A percentile compares a stretch with the other conserved stretches of the same genome.
These are phyloP conservation scores for Biston betularia DNA, from an alignment of 2,888 invertebrate genomes.

Conservation along the genomic window DNA sequence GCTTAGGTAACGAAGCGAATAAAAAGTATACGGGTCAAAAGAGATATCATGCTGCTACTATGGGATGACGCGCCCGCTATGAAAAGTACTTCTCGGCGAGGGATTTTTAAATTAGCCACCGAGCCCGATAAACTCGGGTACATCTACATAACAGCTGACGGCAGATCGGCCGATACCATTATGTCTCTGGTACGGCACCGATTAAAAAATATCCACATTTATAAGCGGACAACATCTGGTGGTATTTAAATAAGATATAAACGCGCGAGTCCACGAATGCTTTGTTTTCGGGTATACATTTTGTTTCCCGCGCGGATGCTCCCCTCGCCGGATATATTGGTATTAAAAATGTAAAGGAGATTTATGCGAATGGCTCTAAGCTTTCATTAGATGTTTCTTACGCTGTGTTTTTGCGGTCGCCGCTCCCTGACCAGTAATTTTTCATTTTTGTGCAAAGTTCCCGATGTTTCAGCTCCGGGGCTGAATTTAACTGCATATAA, in stretches of 20 bases:
- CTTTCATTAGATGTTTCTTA: slow-evolving; percentile 86
- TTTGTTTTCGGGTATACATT: slow-evolving; percentile 75
- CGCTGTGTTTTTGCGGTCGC: slow-evolving; percentile 82
- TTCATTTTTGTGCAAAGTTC: slow-evolving; percentile 83
- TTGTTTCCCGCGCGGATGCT: slow-evolving; percentile 70
- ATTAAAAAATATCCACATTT: slow-evolving; percentile 83
- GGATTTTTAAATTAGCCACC: slow-evolving; percentile 82
- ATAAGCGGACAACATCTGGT: slow-evolving; percentile 82
- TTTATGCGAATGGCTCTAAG: slow-evolving; percentile 86
- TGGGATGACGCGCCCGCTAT: slow-evolving; percentile 65
- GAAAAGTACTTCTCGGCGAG: slow-evolving; percentile 61
- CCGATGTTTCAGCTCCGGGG: slow-evolving; percentile 73
- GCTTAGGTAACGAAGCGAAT: slow-evolving; percentile 83
- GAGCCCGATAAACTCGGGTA: slow-evolving; percentile 77
- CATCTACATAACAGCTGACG: slow-evolving; percentile 84
- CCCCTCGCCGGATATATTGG: slow-evolving; percentile 84
- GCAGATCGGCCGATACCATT: slow-evolving; percentile 84
- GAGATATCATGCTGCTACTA: slow-evolving; percentile 77
- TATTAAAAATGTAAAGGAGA: slow-evolving; percentile 87
- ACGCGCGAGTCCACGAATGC: slow-evolving; percentile 79
- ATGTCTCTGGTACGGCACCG: slow-evolving; percentile 84
- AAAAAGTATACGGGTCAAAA: slow-evolving; percentile 80
- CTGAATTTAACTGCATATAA: slow-evolving; percentile 85
- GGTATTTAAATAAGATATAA: slow-evolving; percentile 86
- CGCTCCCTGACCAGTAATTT: slow-evolving; percentile 85